These are phyloP conservation scores for Chironex yamaguchii DNA, from an alignment of 30 jellyfish, hydroid and myxozoan genomes.

Conservation along the genomic window DNA sequence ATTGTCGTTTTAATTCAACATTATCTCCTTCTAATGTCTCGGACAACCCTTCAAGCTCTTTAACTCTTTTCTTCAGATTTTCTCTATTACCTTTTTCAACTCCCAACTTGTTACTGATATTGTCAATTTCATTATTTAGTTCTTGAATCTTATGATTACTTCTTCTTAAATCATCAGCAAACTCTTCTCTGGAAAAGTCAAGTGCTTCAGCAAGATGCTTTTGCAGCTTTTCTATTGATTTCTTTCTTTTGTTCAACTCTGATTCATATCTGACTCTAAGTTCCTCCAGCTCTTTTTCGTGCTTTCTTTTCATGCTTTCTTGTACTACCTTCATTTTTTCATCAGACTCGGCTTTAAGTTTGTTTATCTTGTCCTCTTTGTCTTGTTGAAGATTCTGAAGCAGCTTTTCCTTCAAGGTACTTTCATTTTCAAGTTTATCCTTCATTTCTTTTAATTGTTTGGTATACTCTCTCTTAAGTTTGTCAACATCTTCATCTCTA, in stretches of 20 bases:
- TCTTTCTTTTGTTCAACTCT: conserved; percentile 15
- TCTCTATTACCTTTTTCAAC: background rate
- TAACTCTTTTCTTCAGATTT: conserved; percentile 1
- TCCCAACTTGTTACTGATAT: background rate
- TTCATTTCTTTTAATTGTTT: conserved; percentile 4
- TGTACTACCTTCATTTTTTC: background rate
- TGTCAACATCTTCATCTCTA: background rate
- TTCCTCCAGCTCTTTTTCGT: background rate
- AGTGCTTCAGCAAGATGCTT: conserved; percentile 37
- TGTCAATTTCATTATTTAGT: conserved; percentile 10
- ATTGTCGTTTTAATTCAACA: conserved; percentile 17
- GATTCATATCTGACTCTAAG: background rate
- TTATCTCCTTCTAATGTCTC: conserved; percentile 19
- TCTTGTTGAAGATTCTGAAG: background rate
- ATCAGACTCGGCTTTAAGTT: background rate
- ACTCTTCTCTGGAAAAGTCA: background rate
- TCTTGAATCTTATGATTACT: background rate
- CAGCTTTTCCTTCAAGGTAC: background rate
- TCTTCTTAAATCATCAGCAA: conserved; percentile 3
- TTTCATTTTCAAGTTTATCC: conserved; percentile 7
- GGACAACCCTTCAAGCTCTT: conserved; percentile 10
- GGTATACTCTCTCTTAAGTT: background rate
- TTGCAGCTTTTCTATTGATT: conserved; percentile 20
- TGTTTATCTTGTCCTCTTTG: background rate
- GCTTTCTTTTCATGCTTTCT: background rate